These are phyloP conservation scores for Scrobipalpa costella DNA, from an alignment of 2,888 invertebrate genomes.

Conservation along the genomic window DNA sequence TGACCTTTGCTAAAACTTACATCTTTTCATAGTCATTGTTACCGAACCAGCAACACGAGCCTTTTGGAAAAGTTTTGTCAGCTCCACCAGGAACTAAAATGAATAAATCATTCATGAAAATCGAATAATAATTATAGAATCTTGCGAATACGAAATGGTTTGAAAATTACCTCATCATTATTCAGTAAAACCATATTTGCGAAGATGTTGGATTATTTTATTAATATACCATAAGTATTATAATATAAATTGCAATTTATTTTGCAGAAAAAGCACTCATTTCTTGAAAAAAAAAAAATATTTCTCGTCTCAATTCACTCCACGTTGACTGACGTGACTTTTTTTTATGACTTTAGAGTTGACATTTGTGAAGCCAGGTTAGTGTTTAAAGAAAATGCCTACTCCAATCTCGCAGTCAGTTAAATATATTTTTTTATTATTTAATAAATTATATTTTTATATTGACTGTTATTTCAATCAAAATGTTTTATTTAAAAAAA, in stretches of 20 bases:
- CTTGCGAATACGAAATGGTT: not conserved
- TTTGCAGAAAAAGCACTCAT: slow-evolving; percentile 41
- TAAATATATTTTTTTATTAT: no score
- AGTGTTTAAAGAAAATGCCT: no score
- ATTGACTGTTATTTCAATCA: no score
- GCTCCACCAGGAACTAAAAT: slow-evolving; percentile 90
- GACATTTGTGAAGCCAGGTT: not conserved
- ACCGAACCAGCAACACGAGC: slow-evolving; percentile 90
- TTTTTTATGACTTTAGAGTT: slow-evolving; percentile 8
- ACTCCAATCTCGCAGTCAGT: no score
- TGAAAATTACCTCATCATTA: slow-evolving; percentile 82
- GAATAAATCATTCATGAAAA: slow-evolving; percentile 32
- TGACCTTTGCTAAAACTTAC: slow-evolving; percentile 82
- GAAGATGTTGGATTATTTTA: slow-evolving; percentile 30
- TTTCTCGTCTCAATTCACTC: slow-evolving; percentile 28
- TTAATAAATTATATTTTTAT: no score
- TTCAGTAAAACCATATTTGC: slow-evolving; percentile 84
- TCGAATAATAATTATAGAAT: slow-evolving; percentile 27
- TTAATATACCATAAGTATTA: slow-evolving; percentile 31
- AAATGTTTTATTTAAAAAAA: no score
- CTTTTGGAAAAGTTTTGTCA: slow-evolving; percentile 92
- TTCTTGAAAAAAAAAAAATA: slow-evolving; percentile 39
- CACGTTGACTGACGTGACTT: slow-evolving; percentile 46
- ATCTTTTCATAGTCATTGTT: slow-evolving; percentile 95
- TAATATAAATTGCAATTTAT: slow-evolving; percentile 31